Conservation (phyloP, 23 tunicate species). For the Ciona savignyi region DNA sequence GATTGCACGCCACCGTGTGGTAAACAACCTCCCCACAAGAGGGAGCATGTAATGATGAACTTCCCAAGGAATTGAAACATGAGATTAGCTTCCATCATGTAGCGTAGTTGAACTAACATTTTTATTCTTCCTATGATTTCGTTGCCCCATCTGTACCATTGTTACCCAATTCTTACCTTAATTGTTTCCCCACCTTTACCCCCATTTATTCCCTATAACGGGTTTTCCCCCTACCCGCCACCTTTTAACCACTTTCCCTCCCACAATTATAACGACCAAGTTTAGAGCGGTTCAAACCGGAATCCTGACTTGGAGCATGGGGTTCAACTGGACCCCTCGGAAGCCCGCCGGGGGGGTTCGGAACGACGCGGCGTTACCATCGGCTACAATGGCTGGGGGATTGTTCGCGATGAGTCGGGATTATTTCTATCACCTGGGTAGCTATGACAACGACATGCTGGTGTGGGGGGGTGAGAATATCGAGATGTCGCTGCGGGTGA, state of each 20-base stretch:
- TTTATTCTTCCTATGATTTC: not conserved
- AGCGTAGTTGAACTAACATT: too few species aligned
- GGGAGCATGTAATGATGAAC: too few species aligned
- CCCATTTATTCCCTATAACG: not conserved
- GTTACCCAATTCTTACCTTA: not conserved
- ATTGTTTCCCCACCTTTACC: not conserved
- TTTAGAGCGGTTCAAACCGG: constrained; percentile 61
- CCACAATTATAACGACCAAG: not conserved
- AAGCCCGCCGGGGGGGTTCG: constrained; percentile 4
- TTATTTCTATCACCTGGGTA: constrained; percentile 75
- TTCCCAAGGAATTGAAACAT: too few species aligned
- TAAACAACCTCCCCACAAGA: too few species aligned
- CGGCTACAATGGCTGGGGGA: constrained; percentile 98
- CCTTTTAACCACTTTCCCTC: not conserved
- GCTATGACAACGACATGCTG: constrained; percentile 68
- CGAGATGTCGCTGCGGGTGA: constrained; percentile 81
- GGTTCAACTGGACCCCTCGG: constrained; percentile 55
- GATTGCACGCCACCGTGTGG: too few species aligned
- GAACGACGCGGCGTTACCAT: constrained; percentile 30
- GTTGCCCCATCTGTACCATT: not conserved
- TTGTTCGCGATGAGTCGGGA: constrained; percentile 64
- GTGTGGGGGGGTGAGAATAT: constrained; percentile 98
- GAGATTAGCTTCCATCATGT: too few species aligned
- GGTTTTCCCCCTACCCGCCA: not conserved
- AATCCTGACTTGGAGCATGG: constrained; percentile 58